Evolutionary conservation across 1,140 invertebrate species (phyloP).

Genomic region (Dinothrombium tinctorium): DNA sequence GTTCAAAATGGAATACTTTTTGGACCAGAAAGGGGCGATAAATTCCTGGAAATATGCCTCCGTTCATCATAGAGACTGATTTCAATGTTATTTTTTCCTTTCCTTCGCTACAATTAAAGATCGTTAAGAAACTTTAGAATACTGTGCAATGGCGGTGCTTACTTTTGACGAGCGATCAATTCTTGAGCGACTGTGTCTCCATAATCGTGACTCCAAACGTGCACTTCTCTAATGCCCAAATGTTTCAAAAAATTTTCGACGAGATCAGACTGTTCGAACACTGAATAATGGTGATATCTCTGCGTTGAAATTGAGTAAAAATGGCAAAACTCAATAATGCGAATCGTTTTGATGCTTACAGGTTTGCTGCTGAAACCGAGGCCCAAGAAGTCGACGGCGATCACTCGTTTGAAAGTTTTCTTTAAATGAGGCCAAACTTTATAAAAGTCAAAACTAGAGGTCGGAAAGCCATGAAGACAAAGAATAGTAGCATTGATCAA

Average conservation of each 20-base stretch:
- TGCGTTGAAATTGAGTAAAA: conserved; percentile 10
- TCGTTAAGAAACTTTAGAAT: background rate
- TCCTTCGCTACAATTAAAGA: conserved; percentile 3
- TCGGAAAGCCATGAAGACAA: conserved; percentile 22
- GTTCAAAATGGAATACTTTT: conserved; percentile 11
- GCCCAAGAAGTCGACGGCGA: conserved; percentile 21
- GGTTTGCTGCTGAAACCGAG: conserved; percentile 24
- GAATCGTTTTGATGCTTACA: conserved; percentile 15
- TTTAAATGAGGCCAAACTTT: conserved; percentile 18
- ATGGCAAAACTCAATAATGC: conserved; percentile 17
- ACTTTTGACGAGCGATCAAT: conserved; percentile 17
- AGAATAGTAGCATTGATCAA: conserved; percentile 13
- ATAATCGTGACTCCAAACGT: conserved; percentile 22
- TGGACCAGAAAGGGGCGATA: conserved; percentile 17
- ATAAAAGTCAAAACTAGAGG: conserved; percentile 21
- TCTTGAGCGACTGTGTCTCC: conserved; percentile 23
- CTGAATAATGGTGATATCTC: conserved; percentile 18
- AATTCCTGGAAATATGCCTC: conserved; percentile 19
- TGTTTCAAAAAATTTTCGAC: conserved; percentile 17
- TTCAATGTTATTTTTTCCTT: conserved; percentile 8
- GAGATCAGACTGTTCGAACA: conserved; percentile 21
- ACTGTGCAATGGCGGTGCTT: background rate
- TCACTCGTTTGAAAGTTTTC: conserved; percentile 17
- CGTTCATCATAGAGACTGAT: conserved; percentile 20
- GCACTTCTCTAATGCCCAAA: conserved; percentile 14